These are phyloP conservation scores for Peromyscus attwateri DNA, from an alignment of 2,797 vertebrate species.

Conservation along the genomic window DNA sequence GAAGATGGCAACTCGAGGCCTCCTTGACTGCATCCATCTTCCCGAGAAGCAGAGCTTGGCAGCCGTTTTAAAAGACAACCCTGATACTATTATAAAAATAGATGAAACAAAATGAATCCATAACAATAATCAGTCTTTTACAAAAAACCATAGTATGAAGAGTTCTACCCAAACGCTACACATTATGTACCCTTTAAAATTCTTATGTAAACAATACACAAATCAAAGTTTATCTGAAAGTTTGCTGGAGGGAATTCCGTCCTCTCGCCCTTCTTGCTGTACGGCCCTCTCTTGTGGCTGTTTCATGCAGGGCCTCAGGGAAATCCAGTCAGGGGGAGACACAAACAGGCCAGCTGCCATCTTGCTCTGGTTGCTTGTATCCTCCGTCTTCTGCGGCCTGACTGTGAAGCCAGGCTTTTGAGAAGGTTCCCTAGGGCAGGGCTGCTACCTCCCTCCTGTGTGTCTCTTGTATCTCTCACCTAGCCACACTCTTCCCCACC, in stretches of 20 bases:
- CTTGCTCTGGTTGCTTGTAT: constrained; percentile 78
- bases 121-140: constrained; percentile 81
- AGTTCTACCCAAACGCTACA: constrained; percentile 87
- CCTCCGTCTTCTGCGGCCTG: background rate
- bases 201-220: constrained; percentile 92
- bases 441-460: constrained; percentile 49
- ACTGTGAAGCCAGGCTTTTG: background rate
- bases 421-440: constrained; percentile 44
- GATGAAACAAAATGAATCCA: constrained; percentile 83
- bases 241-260: constrained; percentile 73
- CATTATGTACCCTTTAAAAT: constrained; percentile 89
- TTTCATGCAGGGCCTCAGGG: constrained; percentile 29
- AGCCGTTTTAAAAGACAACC: constrained; percentile 81
- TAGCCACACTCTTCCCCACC: background rate
- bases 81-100: constrained; percentile 83
- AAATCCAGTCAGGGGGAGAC: background rate
- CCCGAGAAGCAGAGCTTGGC: constrained; percentile 75
- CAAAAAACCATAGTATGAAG: constrained; percentile 85
- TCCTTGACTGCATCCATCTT: constrained; percentile 10
- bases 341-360: constrained; percentile 4
- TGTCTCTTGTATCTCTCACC: background rate
- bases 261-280: background rate
- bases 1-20: background rate
- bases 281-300: background rate
- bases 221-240: constrained; percentile 82